Evolutionary conservation across 2,888 invertebrate genomes (phyloP), one percentile per base, ranked within the genome.

Genomic region (Chydorus sphaericus): DNA sequence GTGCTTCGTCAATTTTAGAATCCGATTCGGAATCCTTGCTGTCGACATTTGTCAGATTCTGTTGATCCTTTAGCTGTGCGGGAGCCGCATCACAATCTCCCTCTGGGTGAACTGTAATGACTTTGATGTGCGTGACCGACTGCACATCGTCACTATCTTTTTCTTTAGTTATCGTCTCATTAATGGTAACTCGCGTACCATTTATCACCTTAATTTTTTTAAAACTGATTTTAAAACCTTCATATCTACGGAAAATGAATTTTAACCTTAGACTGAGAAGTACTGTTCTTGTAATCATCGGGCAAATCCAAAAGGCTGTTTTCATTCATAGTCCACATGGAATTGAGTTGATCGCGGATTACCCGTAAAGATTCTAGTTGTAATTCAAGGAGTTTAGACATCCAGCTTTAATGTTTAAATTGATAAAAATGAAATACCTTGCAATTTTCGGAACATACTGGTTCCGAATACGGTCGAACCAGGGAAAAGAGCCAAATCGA

Each of bases 171-270:
- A 44, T 28, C n/a, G 54, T 54, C 28, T 54, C 54, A n/a, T 54
- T 54, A 18, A 54, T 38, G 26, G 33, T 33, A 18, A 54, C 39
- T 8, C 37, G 28, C 23, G 36, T 54, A 23, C 54, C 54, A 38
- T 54, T 39, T 3, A 54, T 14, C 14, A 39, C n/a, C 38, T 3
- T 18, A 11, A 38, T 38, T 38, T 18, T n/a, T 14, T 38, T 7
- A 36, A 36, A 36, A 20, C 18, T n/a, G 16, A 18, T 10, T 16
- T n/a, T 4, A 14, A 51, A 51, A 30, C 31, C 7, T 36, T 36
- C 16, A 33, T 10, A 33, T 33, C 8, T 10, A 33, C 8, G 33
- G 28, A 4, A 8, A 44, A 33, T 44, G 28, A 4, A 8, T 14
- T 44, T 28, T 44, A 14, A 44, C 44, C 28, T 44, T 44, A 14